Evolutionary conservation across 2,888 invertebrate genomes (phyloP), one percentile per base, ranked within the genome.

Genomic region (Lysandra coridon): DNA sequence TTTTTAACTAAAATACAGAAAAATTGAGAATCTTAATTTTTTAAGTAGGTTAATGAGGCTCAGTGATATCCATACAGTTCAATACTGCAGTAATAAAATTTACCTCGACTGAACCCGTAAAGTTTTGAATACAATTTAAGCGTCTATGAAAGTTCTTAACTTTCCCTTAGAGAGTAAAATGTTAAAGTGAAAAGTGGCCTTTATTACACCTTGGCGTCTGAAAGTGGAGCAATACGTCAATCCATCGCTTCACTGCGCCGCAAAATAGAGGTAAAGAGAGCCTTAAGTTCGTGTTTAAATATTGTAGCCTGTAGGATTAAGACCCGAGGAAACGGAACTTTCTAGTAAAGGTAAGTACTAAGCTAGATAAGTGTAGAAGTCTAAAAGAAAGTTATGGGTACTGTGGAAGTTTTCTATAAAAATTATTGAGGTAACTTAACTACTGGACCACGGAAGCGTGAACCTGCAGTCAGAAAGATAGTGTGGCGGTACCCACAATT

Each of bases 211-310:
- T 14, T 69, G 69, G 69, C 37, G 33, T 69, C 69, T 69, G 4
- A 14, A 69, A 69, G 33, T 69, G 6, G 33, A 37, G 33, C 69
- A 69, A 69, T 69, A 69, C 33, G 69, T 69, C 69, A 69, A 69
- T 69, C 37, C 69, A 17, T 69, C 69, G 69, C 33, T 69, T 69
- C 69, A 69, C 69, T 69, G 69, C 69, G 69, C 69, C 69, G 69
- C 69, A 69, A 69, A 69, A 37, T 69, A 69, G 69, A 69, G 69
- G 69, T 69, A 69, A 69, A 23, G 14, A 33, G 33, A 33, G 17
- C 33, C 5, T 64, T 69, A 5, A 37, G 69, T 69, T 69, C 12
- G 33, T 14, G 30, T 37, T 69, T 33, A 30, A 69, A 33, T 69
- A 69, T 33, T 4, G 64, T 23, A 33, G 30, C 33, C 33, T 30